Evolutionary conservation across 2,797 vertebrate species (phyloP), one percentile per base, ranked within the genome.

Genomic region (Dallia pectoralis): DNA sequence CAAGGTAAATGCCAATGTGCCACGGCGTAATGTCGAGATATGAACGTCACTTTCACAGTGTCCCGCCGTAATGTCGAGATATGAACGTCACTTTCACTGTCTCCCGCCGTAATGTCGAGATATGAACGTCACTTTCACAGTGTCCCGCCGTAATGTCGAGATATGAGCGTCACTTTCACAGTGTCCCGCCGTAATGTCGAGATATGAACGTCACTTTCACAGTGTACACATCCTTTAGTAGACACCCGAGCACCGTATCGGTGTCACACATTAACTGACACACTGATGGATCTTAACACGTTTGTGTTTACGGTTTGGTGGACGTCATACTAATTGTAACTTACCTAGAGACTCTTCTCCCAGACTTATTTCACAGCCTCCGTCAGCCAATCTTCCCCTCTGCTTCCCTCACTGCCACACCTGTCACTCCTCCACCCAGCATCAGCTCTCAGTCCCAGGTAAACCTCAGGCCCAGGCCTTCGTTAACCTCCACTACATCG

Each of bases 321-420:
- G 69, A 12, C 86, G 59, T 67, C 2, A 85, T 81, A 89, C 87
- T 87, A 87, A 88, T 86, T 75, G 74, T 75, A 73, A 72, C 86
- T 90, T 89, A 91, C 88, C 90, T 89, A 90, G 88, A 85, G 79
- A 89, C 81, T 91, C 84, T 90, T 91, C 88, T 90, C 88, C 79
- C 93, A 99, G 98, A 99, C 91, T 91, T 98, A 86, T 99, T 99
- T 93, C 94, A 93, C 2, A 93, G 94, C 85, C 93, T 94, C 86
- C 95, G 96, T 86, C 89, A 81, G 81, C 85, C 91, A 87, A 81
- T 82, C 93, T 93, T 91, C 90, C 88, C 86, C 70, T 83, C 88
- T 82, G 91, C 93, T 87, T 90, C 93, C 87, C 87, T 89, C 86
- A 86, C 91, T 86, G 82, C 88, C 77, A 81, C 94, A 78, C 77